These are phyloP conservation scores for Emydura subglobosa DNA, from an alignment of 2,113 vertebrate genomes.

Conservation along the genomic window DNA sequence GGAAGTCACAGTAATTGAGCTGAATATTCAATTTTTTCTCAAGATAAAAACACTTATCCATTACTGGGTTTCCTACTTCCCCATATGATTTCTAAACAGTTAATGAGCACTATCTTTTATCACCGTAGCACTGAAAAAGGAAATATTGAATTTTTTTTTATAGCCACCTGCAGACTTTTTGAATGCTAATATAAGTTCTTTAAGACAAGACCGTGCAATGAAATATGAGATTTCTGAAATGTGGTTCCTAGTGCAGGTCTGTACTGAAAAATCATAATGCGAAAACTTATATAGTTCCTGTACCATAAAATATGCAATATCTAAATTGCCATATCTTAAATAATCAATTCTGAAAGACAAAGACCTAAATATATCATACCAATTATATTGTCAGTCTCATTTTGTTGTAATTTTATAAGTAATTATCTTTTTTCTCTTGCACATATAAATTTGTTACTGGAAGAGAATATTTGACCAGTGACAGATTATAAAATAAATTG, in stretches of 20 bases:
- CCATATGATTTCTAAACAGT: fast-evolving
- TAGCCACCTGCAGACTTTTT: background rate
- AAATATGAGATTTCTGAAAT: background rate
- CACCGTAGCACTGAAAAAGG: background rate
- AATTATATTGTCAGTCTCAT: fast-evolving
- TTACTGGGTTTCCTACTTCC: background rate
- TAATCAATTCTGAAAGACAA: background rate
- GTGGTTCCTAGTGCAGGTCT: background rate
- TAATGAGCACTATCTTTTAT: background rate
- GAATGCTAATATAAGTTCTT: background rate
- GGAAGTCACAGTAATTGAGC: background rate
- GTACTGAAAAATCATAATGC: background rate
- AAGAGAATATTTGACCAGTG: background rate
- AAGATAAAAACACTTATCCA: background rate
- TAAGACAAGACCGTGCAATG: background rate
- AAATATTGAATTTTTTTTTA: fast-evolving
- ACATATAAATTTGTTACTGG: fast-evolving
- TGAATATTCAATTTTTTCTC: background rate
- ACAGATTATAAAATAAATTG: background rate
- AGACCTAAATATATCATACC: background rate
- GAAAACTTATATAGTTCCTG: background rate
- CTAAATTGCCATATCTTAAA: fast-evolving
- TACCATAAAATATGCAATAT: background rate
- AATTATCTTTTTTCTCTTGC: background rate
- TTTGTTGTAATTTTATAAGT: background rate